These are phyloP conservation scores for Micronycteris hirsuta DNA, from an alignment of 2,113 vertebrate species.

Conservation along the genomic window DNA sequence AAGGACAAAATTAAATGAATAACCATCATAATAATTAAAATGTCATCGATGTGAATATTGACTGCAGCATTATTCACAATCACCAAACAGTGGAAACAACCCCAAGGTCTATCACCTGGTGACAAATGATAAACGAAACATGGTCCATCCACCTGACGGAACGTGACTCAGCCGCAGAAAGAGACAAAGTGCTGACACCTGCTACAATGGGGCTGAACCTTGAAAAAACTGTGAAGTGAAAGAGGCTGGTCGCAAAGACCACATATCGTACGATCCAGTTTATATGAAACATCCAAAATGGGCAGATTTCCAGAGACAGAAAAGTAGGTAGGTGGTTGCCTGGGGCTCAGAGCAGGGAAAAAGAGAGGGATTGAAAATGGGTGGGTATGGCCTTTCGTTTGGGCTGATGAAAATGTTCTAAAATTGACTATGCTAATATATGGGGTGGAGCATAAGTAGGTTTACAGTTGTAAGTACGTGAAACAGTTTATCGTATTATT, in stretches of 20 bases:
- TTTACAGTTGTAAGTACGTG: no score
- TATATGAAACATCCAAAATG: accelerated
- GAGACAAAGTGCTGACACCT: background rate
- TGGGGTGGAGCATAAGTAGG: no score
- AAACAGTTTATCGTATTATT: no score
- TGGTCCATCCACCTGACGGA: no score
- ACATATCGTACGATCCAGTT: accelerated
- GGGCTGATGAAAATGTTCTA: background rate
- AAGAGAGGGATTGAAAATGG: background rate
- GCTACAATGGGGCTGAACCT: background rate
- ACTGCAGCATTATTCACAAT: background rate
- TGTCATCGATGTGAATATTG: background rate
- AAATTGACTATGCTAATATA: background rate
- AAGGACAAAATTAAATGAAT: background rate
- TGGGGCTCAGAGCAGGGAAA: background rate
- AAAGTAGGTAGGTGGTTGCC: background rate
- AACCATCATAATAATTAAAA: background rate
- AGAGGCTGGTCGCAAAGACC: background rate
- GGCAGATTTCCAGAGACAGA: no score
- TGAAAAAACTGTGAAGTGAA: background rate
- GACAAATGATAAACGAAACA: accelerated
- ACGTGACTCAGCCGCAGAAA: accelerated
- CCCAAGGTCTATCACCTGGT: accelerated
- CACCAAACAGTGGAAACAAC: background rate
- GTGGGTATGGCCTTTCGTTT: accelerated